phyloP scores from a whole-genome alignment of 2,113 vertebrate genomes.

The Galemys pyrenaicus region DNA sequence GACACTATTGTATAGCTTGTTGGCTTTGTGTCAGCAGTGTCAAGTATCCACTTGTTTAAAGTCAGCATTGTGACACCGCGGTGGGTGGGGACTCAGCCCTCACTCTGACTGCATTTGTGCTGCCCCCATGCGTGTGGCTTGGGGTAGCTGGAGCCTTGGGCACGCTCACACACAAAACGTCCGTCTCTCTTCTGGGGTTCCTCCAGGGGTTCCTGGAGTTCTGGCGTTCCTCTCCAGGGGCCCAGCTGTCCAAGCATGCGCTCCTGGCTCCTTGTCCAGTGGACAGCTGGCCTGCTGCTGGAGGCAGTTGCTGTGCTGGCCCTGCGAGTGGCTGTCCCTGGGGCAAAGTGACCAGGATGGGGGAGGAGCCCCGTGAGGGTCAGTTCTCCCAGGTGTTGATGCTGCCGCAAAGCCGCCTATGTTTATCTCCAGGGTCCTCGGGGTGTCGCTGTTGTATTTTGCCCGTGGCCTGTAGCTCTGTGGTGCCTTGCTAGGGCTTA shows the following conservation, averaged over 20 bases:
- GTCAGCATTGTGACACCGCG: background rate
- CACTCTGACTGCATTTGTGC: background rate
- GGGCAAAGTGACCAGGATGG: background rate
- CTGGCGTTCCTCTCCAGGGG: too few species aligned
- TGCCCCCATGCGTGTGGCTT: background rate
- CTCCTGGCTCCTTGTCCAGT: background rate
- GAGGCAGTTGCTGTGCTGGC: too few species aligned
- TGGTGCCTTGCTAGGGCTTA: background rate
- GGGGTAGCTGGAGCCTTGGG: background rate
- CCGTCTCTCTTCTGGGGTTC: too few species aligned
- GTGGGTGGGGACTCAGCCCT: background rate
- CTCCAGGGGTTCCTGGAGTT: too few species aligned
- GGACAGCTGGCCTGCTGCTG: background rate
- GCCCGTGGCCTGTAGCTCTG: background rate
- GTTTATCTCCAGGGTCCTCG: background rate
- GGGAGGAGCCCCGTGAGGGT: accelerated
- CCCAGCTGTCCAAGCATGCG: background rate
- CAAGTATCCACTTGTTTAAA: background rate
- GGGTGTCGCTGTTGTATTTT: background rate
- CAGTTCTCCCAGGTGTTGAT: background rate
- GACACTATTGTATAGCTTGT: background rate
- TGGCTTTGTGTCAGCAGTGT: background rate
- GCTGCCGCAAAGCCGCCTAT: background rate
- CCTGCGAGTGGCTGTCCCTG: accelerated
- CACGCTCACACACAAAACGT: too few species aligned